Conservation (phyloP, 2,888 invertebrate species). For the Lepidocyrtinus sp. region DNA sequence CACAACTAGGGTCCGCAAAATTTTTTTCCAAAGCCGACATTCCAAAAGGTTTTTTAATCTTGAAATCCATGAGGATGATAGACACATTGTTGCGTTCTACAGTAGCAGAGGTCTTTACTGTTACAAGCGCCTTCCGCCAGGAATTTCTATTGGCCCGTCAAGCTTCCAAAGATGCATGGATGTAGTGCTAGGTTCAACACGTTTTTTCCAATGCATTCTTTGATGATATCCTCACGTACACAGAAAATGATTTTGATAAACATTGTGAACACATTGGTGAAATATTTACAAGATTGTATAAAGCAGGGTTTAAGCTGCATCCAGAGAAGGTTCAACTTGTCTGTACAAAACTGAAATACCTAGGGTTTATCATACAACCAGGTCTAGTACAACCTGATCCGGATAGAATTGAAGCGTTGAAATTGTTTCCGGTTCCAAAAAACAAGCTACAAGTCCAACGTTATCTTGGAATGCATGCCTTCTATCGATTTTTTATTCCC, state of each 20-base stretch:
- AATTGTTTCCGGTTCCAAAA: conserved; percentile 49
- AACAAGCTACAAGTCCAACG: conserved; percentile 36
- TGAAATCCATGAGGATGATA: conserved; percentile 68
- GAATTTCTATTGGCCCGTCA: conserved; percentile 70
- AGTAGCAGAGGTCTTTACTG: conserved; percentile 70
- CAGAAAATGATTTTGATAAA: background rate
- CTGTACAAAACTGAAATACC: conserved; percentile 68
- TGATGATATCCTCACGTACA: conserved; percentile 69
- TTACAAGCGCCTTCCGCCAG: conserved; percentile 71
- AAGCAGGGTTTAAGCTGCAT: conserved; percentile 67
- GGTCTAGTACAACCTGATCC: conserved; percentile 71
- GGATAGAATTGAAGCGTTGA: conserved; percentile 67
- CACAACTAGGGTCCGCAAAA: conserved; percentile 70
- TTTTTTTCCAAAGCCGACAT: conserved; percentile 71
- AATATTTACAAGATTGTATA: background rate
- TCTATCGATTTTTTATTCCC: conserved; percentile 55
- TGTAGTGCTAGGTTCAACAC: conserved; percentile 66
- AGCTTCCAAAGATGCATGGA: conserved; percentile 72
- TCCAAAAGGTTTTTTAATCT: conserved; percentile 71
- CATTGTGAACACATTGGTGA: background rate
- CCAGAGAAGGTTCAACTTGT: conserved; percentile 65
- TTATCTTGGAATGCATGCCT: conserved; percentile 56
- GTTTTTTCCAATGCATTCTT: conserved; percentile 68
- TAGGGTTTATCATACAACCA: conserved; percentile 71
- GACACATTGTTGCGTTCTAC: conserved; percentile 71